Evolutionary conservation across 2,113 vertebrate species (phyloP).

Genomic region (Ginglymostoma cirratum): DNA sequence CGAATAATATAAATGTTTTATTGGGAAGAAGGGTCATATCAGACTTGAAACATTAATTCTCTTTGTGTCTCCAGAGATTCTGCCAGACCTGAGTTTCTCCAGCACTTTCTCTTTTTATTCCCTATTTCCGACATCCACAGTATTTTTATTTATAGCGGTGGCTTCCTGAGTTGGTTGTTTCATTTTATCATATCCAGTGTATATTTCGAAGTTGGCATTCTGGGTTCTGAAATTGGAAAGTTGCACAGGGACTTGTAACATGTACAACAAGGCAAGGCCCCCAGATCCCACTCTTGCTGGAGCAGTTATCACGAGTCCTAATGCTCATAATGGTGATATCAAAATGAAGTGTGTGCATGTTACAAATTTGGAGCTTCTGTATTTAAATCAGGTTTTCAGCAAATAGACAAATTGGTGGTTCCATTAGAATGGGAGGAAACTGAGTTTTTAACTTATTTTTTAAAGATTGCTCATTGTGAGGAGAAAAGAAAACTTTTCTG

Average conservation of each 20-base stretch:
- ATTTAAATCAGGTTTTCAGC: neutral
- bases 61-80: too few species aligned
- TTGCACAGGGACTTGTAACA: neutral
- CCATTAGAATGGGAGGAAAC: neutral
- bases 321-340: neutral
- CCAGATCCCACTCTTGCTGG: neutral
- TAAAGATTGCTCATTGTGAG: neutral
- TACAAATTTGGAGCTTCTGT: neutral
- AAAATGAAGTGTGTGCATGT: neutral
- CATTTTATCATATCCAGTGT: neutral
- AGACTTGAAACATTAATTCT: too few species aligned
- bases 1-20: neutral
- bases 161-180: neutral
- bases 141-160: neutral
- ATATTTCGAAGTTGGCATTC: neutral
- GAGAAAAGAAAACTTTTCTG: too few species aligned
- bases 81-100: too few species aligned
- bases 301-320: neutral
- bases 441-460: neutral
- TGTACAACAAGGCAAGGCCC: neutral
- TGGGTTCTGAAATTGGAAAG: neutral
- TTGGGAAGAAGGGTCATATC: too few species aligned
- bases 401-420: neutral
- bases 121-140: too few species aligned
- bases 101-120: too few species aligned